Conservation (phyloP, 2,888 invertebrate species). For the Antitype chi region DNA sequence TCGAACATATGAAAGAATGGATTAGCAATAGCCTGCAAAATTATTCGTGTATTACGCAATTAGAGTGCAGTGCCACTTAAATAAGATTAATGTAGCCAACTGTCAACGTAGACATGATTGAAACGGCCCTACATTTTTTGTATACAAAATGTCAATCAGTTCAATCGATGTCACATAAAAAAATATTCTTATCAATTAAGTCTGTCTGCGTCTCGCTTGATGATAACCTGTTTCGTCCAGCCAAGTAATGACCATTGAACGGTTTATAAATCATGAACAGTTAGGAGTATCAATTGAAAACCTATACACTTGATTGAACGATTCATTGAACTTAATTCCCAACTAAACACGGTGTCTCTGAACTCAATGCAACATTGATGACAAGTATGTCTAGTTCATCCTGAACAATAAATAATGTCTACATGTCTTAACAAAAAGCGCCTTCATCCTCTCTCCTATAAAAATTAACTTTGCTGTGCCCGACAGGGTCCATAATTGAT, state of each 20-base stretch:
- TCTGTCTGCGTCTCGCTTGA: constrained; percentile 16
- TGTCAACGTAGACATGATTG: background rate
- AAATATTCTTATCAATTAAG: constrained; percentile 33
- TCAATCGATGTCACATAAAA: constrained; percentile 4
- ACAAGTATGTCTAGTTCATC: constrained; percentile 1
- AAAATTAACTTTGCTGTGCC: too few relatives aligned
- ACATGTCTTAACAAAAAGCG: too few relatives aligned
- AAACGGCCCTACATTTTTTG: too few relatives aligned
- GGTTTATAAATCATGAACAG: constrained; percentile 5
- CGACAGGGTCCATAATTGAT: too few relatives aligned
- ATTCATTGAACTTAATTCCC: constrained; percentile 26
- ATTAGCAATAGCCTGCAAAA: too few relatives aligned
- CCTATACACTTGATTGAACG: constrained; percentile 26
- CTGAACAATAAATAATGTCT: background rate
- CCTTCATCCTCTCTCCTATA: too few relatives aligned
- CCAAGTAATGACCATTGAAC: background rate
- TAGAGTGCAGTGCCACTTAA: background rate
- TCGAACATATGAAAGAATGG: too few relatives aligned
- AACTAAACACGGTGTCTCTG: background rate
- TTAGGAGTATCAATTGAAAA: constrained; percentile 37
- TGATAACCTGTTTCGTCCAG: constrained; percentile 46
- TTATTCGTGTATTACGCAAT: too few relatives aligned
- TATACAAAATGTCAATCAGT: background rate
- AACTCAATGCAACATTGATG: constrained; percentile 5
- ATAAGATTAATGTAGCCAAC: background rate